Evolutionary conservation across 2,797 vertebrate species (phyloP).

Genomic region (Crocidura indochinensis): DNA sequence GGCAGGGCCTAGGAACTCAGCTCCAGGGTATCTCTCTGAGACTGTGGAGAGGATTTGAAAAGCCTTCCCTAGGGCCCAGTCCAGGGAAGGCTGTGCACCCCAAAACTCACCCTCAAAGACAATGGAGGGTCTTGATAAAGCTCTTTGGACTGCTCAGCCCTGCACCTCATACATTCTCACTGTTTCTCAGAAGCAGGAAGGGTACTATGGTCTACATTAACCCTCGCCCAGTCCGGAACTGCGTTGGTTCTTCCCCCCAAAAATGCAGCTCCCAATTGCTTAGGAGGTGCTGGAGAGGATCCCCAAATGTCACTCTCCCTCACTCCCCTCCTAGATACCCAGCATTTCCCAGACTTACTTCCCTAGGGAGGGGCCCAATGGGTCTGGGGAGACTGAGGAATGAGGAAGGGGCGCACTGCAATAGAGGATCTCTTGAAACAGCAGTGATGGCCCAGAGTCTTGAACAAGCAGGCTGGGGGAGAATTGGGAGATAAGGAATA

Average conservation of each 20-base stretch:
- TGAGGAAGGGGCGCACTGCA: background rate
- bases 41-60: accelerated
- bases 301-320: too few relatives aligned
- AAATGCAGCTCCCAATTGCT: background rate
- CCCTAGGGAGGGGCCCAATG: too few relatives aligned
- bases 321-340: too few relatives aligned
- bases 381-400: background rate
- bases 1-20: accelerated
- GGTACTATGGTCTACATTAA: background rate
- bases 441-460: background rate
- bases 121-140: background rate
- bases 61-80: background rate
- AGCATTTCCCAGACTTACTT: too few relatives aligned
- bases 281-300: too few relatives aligned
- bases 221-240: background rate
- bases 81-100: background rate
- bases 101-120: background rate
- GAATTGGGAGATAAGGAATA: accelerated
- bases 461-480: background rate
- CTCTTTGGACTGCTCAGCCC: background rate
- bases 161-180: background rate
- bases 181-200: too few relatives aligned
- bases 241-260: background rate
- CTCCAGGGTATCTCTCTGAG: background rate
- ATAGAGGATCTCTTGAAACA: background rate